Evolutionary conservation across 1,140 invertebrate genomes (phyloP), one percentile per base, ranked within the genome.

Genomic region (Antheraea mylitta): DNA sequence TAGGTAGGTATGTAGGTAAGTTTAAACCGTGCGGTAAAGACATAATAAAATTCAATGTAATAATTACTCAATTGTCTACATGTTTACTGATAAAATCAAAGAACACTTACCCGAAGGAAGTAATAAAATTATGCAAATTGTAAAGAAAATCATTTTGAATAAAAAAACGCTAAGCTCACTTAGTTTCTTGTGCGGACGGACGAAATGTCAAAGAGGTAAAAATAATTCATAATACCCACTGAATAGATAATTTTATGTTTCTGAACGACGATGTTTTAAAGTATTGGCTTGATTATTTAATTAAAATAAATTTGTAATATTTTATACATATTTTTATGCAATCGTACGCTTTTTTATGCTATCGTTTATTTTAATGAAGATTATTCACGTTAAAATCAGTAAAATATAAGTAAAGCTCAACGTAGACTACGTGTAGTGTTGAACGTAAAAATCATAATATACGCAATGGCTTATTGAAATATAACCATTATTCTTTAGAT

Each of bases 61-160:
- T 13, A 16, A 53, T 53, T 53, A n/a, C 13, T 53, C 16, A 16
- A n/a, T 16, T 53, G 2, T 53, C 11, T 53, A 6, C 16, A 53
- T 16, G 45, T 53, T 53, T 13, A 53, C 16, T 13, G 16, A 58
- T 5, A 38, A 37, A 18, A 30, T 61, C 8, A 5, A 22, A 7
- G 42, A 42, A 62, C 11, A 70, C 70, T 66, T 68, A 72, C 70
- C 70, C 18, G 38, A 53, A 66, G 36, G 59, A 9, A 65, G 36
- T 37, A 68, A 68, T 18, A 72, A 62, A 36, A 68, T 22, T 10
- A 65, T 45, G 61, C 64, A 65, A 66, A 72, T 45, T 10, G 65
- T 58, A 63, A 58, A 59, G 45, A 48, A 38, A 62, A n/a, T 67
- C 70, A 71, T 70, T 66, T 67, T 70, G 18, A 58, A 64, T 60